Conservation (phyloP, 2,113 vertebrate genomes). For the Centropus unirufus region DNA sequence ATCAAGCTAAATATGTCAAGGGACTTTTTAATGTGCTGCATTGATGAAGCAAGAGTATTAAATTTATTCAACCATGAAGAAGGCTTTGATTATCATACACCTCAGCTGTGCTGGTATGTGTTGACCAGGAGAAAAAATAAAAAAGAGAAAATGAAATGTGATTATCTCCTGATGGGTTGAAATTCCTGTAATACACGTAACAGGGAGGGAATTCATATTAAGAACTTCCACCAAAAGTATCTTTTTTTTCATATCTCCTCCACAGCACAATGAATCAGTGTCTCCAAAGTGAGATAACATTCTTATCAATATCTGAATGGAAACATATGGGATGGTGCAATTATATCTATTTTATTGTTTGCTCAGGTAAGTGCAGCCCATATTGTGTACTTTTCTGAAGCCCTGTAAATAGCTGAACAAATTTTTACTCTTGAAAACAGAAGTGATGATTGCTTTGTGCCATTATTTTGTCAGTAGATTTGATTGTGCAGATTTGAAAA, state of each 20-base stretch:
- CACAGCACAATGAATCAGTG: conserved; percentile 34
- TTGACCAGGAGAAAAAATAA: conserved; percentile 70
- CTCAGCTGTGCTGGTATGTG: conserved; percentile 63
- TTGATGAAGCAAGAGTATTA: conserved; percentile 77
- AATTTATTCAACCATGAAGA: conserved; percentile 77
- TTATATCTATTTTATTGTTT: neutral
- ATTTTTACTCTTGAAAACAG: neutral
- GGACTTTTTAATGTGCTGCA: conserved; percentile 72
- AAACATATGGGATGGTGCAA: conserved; percentile 15
- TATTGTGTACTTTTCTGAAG: neutral
- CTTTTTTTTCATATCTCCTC: neutral
- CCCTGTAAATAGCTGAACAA: neutral
- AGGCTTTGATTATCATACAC: conserved; percentile 77
- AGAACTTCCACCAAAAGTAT: conserved; percentile 35
- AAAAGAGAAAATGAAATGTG: conserved; percentile 76
- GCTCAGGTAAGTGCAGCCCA: neutral
- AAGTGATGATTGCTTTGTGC: neutral
- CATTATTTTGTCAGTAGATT: neutral
- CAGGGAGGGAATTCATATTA: conserved; percentile 63
- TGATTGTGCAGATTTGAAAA: conserved; percentile 30
- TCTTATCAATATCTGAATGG: conserved; percentile 56
- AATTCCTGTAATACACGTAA: conserved; percentile 67
- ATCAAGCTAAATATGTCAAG: conserved; percentile 75
- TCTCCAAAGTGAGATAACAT: conserved; percentile 36
- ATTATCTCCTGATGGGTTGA: conserved; percentile 77